Evolutionary conservation across 2,888 invertebrate species (phyloP), one percentile per base, ranked within the genome.

Genomic region (Apamea epomidion): DNA sequence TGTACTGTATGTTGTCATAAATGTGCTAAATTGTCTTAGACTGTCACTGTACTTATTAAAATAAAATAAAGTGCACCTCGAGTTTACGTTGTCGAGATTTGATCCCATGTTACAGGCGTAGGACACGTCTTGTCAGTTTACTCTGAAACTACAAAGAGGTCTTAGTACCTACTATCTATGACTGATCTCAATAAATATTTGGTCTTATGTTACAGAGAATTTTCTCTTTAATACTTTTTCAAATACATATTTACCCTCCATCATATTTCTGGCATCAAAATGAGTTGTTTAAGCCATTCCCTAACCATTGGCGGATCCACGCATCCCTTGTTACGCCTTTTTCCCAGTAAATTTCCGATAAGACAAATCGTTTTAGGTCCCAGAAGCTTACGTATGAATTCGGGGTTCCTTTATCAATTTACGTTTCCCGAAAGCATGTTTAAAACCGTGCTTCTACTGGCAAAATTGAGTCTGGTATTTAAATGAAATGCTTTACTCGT

Each of bases 391-490:
- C 82, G 76, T 87, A 91, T 91, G 89, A 91, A 92, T 91, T 90
- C 87, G 86, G 69, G 85, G 89, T 86, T 90, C 87, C 81, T 88
- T 92, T 89, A 91, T 91, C 80, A 88, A 84, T 80, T 88, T 78
- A 70, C 45, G 74, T 73, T 60, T 78, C 54, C 16, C 4, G 29
- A 83, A 77, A 76, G 37, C 32, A 81, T 80, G 21, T 37, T n/a
- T 67, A 32, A 62, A 73, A 77, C 65, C 37, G 6, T 62, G 58
- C 37, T 74, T 42, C 10, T 14, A 74, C 16, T 74, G 8, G 7
- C 1, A 74, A 74, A 80, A 68, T n/a, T 21, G n/a, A 54, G 74
- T 65, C 45, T 54, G n/a, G n/a, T 58, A 64, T 79, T 76, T 76
- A 67, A 79, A 75, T 42, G 8, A 75, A 78, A 75, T n/a, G 29